Conservation (phyloP, 1,140 invertebrate species). For the Ostrea denselamellosa region DNA sequence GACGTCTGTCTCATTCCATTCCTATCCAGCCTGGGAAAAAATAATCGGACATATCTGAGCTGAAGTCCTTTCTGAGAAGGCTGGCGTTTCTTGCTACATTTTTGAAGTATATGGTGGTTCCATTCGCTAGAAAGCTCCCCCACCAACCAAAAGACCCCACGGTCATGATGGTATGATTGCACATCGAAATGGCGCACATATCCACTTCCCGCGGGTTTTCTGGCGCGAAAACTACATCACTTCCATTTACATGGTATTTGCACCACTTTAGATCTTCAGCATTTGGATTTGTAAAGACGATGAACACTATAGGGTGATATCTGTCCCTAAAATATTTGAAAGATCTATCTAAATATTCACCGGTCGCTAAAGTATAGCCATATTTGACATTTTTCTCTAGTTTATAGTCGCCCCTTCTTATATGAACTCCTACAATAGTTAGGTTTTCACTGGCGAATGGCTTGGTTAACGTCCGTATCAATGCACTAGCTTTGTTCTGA, state of each 20-base stretch:
- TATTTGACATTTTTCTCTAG: constrained; percentile 43
- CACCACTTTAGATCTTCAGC: constrained; percentile 48
- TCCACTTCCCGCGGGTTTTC: constrained; percentile 64
- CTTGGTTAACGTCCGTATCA: constrained; percentile 26
- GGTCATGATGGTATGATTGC: constrained; percentile 71
- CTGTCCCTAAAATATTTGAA: constrained; percentile 52
- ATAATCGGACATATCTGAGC: constrained; percentile 55
- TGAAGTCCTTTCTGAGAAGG: constrained; percentile 50
- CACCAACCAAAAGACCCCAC: constrained; percentile 74
- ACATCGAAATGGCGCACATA: constrained; percentile 66
- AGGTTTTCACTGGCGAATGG: neutral
- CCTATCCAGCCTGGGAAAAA: constrained; percentile 59
- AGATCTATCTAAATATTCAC: constrained; percentile 53
- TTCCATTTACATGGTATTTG: constrained; percentile 45
- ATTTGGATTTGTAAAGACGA: constrained; percentile 55
- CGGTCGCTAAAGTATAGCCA: constrained; percentile 50
- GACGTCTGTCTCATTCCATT: neutral
- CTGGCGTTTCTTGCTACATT: constrained; percentile 56
- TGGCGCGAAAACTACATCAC: constrained; percentile 47
- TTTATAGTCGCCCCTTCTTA: constrained; percentile 55
- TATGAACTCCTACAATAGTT: constrained; percentile 57
- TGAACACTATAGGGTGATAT: constrained; percentile 50
- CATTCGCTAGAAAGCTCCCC: constrained; percentile 66
- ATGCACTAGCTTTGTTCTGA: neutral
- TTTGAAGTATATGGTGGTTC: constrained; percentile 63